A percentile compares a stretch with the other conserved stretches of the same genome.
Evolutionary conservation across 2,113 vertebrate genomes (phyloP).

Genomic region (Callopanchax toddi): DNA sequence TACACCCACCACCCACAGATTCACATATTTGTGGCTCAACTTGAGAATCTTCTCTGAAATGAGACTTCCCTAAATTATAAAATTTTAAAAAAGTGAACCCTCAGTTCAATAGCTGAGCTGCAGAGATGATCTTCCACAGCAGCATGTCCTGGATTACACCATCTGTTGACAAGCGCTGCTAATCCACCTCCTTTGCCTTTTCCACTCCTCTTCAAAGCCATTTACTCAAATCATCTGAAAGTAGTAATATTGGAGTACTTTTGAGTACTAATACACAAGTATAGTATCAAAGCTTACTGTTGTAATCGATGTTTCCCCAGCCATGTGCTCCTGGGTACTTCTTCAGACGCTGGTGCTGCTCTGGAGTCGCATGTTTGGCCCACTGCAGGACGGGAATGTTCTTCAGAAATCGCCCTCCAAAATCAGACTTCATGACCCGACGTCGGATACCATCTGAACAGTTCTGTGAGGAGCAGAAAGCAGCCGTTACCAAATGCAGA

Average conservation of each 20-base stretch:
- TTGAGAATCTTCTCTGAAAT: not conserved
- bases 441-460: slow-evolving; percentile 60
- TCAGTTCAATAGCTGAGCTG: no score
- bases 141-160: no score
- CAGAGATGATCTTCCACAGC: no score
- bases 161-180: no score
- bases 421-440: slow-evolving; percentile 43
- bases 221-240: no score
- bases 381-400: slow-evolving; percentile 80
- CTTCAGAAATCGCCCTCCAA: slow-evolving; percentile 49
- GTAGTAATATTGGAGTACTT: no score
- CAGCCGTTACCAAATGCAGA: no score
- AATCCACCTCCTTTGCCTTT: no score
- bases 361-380: slow-evolving; percentile 57
- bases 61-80: not conserved
- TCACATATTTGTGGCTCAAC: not conserved
- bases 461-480: slow-evolving; percentile 55
- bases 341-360: slow-evolving; percentile 73
- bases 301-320: slow-evolving; percentile 70
- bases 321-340: slow-evolving; percentile 73
- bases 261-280: no score
- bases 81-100: no score
- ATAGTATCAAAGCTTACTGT: slow-evolving; percentile 63
- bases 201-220: no score
- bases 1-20: slow-evolving; percentile 8